These are phyloP conservation scores for Onthophagus sagittarius DNA, from an alignment of 2,888 invertebrate genomes.

Conservation along the genomic window DNA sequence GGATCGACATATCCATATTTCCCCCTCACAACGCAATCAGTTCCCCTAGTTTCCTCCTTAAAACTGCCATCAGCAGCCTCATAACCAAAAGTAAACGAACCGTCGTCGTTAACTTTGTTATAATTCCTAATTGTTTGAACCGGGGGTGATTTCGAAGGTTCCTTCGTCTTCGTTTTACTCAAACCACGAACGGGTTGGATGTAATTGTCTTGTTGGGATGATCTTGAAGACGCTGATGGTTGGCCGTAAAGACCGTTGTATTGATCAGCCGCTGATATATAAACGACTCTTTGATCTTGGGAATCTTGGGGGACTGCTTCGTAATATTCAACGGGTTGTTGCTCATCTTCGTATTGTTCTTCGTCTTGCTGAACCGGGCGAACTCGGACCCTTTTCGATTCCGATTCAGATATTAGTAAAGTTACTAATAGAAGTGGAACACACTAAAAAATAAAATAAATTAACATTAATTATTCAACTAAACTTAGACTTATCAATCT, in stretches of 20 bases:
- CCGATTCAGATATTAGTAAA: constrained; percentile 32
- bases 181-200: constrained; percentile 19
- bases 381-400: constrained; percentile 50
- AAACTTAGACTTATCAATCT: no score
- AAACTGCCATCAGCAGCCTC: constrained; percentile 82
- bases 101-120: constrained; percentile 79
- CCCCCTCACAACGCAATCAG: constrained; percentile 81
- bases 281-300: constrained; percentile 41
- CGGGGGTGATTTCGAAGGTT: constrained; percentile 63
- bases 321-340: constrained; percentile 49
- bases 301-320: constrained; percentile 47
- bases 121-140: constrained; percentile 81
- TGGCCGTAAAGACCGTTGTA: constrained; percentile 51
- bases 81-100: constrained; percentile 81
- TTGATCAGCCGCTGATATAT: constrained; percentile 48
- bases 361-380: constrained; percentile 51
- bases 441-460: constrained; percentile 31
- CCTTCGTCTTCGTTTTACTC: constrained; percentile 49
- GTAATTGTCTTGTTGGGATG: constrained; percentile 42
- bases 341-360: constrained; percentile 35
- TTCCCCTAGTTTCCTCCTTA: constrained; percentile 81
- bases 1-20: constrained; percentile 86
- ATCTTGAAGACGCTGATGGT: constrained; percentile 40
- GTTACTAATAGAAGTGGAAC: constrained; percentile 38
- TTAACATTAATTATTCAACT: no score